Evolutionary conservation across 2,888 invertebrate genomes (phyloP), one percentile per base, ranked within the genome.

Genomic region (Amaurobius ferox): DNA sequence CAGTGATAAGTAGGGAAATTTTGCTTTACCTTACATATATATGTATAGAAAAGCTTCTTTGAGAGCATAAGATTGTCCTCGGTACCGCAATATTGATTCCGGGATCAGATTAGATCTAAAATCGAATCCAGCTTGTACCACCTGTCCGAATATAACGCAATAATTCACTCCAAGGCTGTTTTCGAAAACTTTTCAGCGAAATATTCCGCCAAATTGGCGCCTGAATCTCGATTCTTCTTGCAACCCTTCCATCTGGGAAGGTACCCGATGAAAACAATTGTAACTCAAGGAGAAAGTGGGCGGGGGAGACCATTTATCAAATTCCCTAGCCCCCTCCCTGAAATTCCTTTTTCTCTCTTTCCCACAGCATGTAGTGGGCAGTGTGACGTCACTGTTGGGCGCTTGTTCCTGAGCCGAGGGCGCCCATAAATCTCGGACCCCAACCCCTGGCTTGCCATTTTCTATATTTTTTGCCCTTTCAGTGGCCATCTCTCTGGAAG

Each of bases 191-290:
- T n/a, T n/a, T n/a, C n/a, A n/a, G n/a, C n/a, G n/a, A n/a, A n/a
- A n/a, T n/a, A n/a, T n/a, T n/a, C n/a, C n/a, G n/a, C n/a, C n/a
- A n/a, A n/a, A 5, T 30, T 32, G 66, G 66, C 66, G 66, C 13
- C 28, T n/a, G 23, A 61, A 61, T 19, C 7, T 23, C 28, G 66
- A 66, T 32, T 0, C 28, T 32, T 29, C 13, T 55, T 62, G 72
- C 66, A 81, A 81, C 81, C 81, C 81, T 81, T 39, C 61, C 61
- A 9, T 26, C 9, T 28, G 40, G 44, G 81, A 81, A 68, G 81
- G 74, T 68, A 77, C 29, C 71, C 77, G 71, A 85, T 77, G 77
- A 77, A 85, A 85, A 85, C 83, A 85, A 83, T 83, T 83, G 83
- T 83, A 77, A 77, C 77, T 77, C 30, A 67, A 78, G 66, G 66